A percentile compares a stretch with the other conserved stretches of the same genome.
These are phyloP conservation scores for Abrostola tripartita DNA, from an alignment of 2,888 invertebrate genomes.

Conservation along the genomic window DNA sequence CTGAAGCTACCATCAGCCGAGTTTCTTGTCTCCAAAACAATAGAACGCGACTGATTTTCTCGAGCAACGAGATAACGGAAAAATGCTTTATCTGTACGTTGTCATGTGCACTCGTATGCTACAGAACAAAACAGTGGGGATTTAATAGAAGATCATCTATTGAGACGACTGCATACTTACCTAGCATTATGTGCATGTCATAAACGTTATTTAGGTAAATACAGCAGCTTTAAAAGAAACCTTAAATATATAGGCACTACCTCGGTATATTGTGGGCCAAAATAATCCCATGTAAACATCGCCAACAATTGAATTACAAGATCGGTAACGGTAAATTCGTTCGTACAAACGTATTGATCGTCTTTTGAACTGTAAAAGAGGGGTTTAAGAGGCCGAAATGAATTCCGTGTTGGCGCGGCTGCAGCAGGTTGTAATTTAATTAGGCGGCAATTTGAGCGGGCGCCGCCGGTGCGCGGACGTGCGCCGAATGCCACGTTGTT, in stretches of 20 bases:
- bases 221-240: too few relatives aligned
- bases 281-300: slow-evolving; percentile 7
- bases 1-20: slow-evolving; percentile 12
- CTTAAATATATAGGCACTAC: background rate
- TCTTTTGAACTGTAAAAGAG: slow-evolving; percentile 50
- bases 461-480: slow-evolving; percentile 74
- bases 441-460: slow-evolving; percentile 79
- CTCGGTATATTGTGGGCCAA: background rate
- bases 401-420: slow-evolving; percentile 68
- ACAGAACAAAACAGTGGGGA: slow-evolving; percentile 36
- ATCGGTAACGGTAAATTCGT: slow-evolving; percentile 23
- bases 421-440: slow-evolving; percentile 80
- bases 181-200: background rate
- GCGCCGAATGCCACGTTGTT: slow-evolving; percentile 76
- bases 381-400: slow-evolving; percentile 65
- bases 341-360: slow-evolving; percentile 46
- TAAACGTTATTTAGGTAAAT: too few relatives aligned
- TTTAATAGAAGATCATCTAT: slow-evolving; percentile 37
- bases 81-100: slow-evolving; percentile 52
- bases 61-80: slow-evolving; percentile 56
- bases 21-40: slow-evolving; percentile 59
- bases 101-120: slow-evolving; percentile 50
- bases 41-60: slow-evolving; percentile 53
- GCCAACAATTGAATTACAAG: slow-evolving; percentile 17
- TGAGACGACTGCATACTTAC: slow-evolving; percentile 12